Base-by-base conservation (phyloP, 2,113 vertebrate species). In the Ammodytes dubius region DNA sequence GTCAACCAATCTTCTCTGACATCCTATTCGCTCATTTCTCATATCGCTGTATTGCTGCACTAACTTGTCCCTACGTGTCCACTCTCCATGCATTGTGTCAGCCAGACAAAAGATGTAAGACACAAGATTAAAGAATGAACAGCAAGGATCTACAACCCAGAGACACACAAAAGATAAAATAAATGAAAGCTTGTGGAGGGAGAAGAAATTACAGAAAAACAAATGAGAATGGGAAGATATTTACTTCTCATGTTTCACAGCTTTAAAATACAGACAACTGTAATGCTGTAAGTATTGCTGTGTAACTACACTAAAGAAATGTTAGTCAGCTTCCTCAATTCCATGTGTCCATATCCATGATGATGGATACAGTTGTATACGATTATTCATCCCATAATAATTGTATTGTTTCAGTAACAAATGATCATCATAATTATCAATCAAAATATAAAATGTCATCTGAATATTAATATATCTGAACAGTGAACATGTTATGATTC, bases 41-140 rank as follows among this genome's bases (percentile, higher is more conserved):
- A 53, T 58, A 50, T 63, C 14, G 57, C 58, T 69, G 63, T 57
- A 52, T 84, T 79, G 35, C 75, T 2, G 8, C 79, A 75, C 74
- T 63, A 73, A 77, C 81, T 63, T 57, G 74, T 73, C 74, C 74
- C 73, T 83, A 63, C 61, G n/a, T 78, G 74, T 63, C 69, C 56
- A 54, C 47, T 17, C 40, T 19, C 27, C 27, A 27, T 35, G 27
- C 15, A 7, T 68, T 54, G 37, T 40, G 15, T 71, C n/a, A 46
- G 42, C 4, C 8, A 54, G 19, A 54, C 46, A 46, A 27, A 27
- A 27, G 27, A 27, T 77, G 53, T 53, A 42, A 1, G 27, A 27
- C 27, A 27, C 27, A 27, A 52, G 40, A 66, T 61, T 50, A 53
- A 27, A 73, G 54, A 60, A 60, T 59, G 54, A 64, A 43, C 19